These are phyloP conservation scores for Drosophila lini DNA, from an alignment of 1,140 invertebrate species.

Conservation along the genomic window DNA sequence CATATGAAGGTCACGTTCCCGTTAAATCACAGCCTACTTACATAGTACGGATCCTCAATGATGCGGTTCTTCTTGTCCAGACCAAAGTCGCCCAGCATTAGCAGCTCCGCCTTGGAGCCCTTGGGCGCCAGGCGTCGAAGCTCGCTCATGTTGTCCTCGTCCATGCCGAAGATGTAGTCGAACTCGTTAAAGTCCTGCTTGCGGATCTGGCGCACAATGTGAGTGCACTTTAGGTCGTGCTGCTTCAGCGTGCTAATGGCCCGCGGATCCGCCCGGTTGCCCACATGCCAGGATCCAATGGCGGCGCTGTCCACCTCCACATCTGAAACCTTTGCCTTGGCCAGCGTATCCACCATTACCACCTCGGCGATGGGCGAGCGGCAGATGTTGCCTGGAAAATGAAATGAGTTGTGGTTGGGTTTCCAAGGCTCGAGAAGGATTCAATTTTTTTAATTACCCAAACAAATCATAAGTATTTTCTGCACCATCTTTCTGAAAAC, in stretches of 20 bases:
- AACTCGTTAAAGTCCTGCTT: slow-evolving; percentile 90
- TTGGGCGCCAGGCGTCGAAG: slow-evolving; percentile 87
- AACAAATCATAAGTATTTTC: slow-evolving; percentile 86
- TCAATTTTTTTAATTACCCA: slow-evolving; percentile 79
- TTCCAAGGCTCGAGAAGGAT: background rate
- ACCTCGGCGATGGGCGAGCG: slow-evolving; percentile 97
- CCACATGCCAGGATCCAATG: slow-evolving; percentile 93
- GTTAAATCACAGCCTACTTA: slow-evolving; percentile 76
- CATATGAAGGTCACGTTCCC: background rate
- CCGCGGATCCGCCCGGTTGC: slow-evolving; percentile 91
- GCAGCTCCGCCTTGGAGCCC: slow-evolving; percentile 88
- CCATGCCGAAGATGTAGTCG: slow-evolving; percentile 97
- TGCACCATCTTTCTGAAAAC: slow-evolving; percentile 51
- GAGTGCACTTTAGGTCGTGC: slow-evolving; percentile 89
- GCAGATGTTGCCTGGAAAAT: slow-evolving; percentile 93
- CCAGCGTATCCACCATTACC: slow-evolving; percentile 91
- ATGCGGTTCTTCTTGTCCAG: slow-evolving; percentile 89
- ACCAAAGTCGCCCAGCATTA: slow-evolving; percentile 93
- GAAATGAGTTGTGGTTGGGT: background rate
- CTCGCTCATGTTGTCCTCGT: slow-evolving; percentile 91
- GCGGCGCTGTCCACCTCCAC: slow-evolving; percentile 95
- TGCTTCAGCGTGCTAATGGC: slow-evolving; percentile 89
- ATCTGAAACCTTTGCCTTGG: slow-evolving; percentile 86
- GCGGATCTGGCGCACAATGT: slow-evolving; percentile 90
- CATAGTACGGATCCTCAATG: slow-evolving; percentile 96